Conservation (phyloP, 92 coral and sea anemone species). For the Muricea muricata region DNA sequence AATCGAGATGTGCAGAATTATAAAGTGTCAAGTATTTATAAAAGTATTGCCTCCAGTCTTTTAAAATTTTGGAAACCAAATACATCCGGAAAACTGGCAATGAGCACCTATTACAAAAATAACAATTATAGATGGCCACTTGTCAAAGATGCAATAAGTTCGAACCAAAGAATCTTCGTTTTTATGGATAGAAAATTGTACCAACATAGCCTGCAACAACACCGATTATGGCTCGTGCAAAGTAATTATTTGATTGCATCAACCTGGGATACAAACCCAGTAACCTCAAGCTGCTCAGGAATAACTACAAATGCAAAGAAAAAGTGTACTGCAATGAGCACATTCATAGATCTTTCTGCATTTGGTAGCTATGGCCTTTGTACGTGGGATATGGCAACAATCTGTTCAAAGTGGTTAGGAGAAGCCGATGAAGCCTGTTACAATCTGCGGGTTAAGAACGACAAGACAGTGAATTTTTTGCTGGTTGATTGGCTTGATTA, state of each 20-base stretch:
- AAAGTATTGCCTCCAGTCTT: slow-evolving; percentile 26
- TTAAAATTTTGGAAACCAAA: slow-evolving; percentile 46
- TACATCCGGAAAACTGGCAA: slow-evolving; percentile 22
- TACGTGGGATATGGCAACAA: slow-evolving; percentile 46
- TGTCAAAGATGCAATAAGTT: slow-evolving; percentile 45
- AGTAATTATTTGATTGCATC: slow-evolving; percentile 39
- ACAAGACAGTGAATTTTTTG: slow-evolving; percentile 55
- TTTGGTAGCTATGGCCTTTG: slow-evolving; percentile 28
- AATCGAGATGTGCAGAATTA: slow-evolving; percentile 30
- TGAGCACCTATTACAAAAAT: slow-evolving; percentile 34
- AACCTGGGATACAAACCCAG: slow-evolving; percentile 50
- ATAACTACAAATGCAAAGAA: slow-evolving; percentile 20
- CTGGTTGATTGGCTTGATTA: slow-evolving; percentile 50
- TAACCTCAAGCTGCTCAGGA: slow-evolving; percentile 45
- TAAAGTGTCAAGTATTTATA: slow-evolving; percentile 18
- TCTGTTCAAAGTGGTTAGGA: slow-evolving; percentile 34
- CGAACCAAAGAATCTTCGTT: slow-evolving; percentile 60
- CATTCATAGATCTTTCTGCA: slow-evolving; percentile 21
- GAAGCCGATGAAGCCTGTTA: slow-evolving; percentile 44
- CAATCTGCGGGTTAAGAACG: neutral
- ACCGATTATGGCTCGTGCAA: neutral
- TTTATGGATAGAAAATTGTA: slow-evolving; percentile 21
- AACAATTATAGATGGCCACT: slow-evolving; percentile 46
- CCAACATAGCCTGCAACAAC: too few species aligned
- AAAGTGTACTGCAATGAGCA: neutral